Conservation (phyloP, 2,797 vertebrate genomes). For the Serranus cabrilla region DNA sequence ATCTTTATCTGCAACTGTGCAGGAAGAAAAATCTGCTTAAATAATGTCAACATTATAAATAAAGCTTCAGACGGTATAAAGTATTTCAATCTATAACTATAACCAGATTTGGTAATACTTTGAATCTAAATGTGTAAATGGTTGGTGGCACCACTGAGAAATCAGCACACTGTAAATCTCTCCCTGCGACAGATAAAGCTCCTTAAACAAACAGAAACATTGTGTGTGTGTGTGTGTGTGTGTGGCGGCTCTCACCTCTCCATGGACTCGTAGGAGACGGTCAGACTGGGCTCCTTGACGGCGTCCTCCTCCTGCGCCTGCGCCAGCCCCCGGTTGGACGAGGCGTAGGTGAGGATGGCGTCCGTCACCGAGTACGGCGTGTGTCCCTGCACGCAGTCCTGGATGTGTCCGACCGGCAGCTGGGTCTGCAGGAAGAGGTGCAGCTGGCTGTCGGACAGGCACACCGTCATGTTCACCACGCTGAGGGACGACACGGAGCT, state of each 20-base stretch:
- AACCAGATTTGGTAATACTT: too few relatives aligned
- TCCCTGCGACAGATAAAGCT: neutral
- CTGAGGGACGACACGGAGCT: too few relatives aligned
- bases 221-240: too few relatives aligned
- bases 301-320: slow-evolving; percentile 87
- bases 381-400: slow-evolving; percentile 93
- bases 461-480: slow-evolving; percentile 93
- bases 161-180: too few relatives aligned
- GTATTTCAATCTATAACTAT: too few relatives aligned
- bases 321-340: slow-evolving; percentile 91
- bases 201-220: neutral
- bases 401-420: slow-evolving; percentile 92
- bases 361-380: slow-evolving; percentile 90
- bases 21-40: too few relatives aligned
- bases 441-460: slow-evolving; percentile 97
- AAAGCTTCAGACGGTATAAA: too few relatives aligned
- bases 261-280: slow-evolving; percentile 85
- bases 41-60: too few relatives aligned
- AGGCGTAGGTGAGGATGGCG: slow-evolving; percentile 94
- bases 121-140: too few relatives aligned
- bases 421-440: slow-evolving; percentile 99
- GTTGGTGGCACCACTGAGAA: too few relatives aligned
- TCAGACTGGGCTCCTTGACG: slow-evolving; percentile 73
- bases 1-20: too few relatives aligned
- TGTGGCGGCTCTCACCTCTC: slow-evolving; percentile 77